Conservation (phyloP, 2,797 vertebrate species). For the Champsocephalus esox region DNA sequence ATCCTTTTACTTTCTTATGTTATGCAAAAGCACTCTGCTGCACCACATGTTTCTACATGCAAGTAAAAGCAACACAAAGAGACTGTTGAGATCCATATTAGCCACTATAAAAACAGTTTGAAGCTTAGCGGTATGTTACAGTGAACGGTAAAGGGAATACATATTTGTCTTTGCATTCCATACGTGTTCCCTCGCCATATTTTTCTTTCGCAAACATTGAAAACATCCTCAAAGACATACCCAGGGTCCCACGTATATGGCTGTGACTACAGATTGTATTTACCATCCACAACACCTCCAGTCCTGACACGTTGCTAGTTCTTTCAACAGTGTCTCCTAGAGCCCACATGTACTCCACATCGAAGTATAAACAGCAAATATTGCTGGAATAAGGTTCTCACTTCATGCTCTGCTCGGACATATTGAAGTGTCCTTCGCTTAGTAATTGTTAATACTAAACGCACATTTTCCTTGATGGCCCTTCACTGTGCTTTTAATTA, state of each 20-base stretch:
- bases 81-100: background rate
- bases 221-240: background rate
- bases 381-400: background rate
- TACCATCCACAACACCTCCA: slow-evolving; percentile 59
- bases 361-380: slow-evolving; percentile 14
- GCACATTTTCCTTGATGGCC: slow-evolving; percentile 57
- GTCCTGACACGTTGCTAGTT: slow-evolving; percentile 40
- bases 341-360: slow-evolving; percentile 55
- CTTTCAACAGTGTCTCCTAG: slow-evolving; percentile 24
- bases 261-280: slow-evolving; percentile 48
- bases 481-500: slow-evolving; percentile 74
- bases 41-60: background rate
- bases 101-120: background rate
- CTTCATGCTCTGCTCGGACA: background rate
- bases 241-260: slow-evolving; percentile 33
- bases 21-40: background rate
- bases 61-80: background rate
- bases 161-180: background rate
- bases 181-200: background rate
- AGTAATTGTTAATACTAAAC: slow-evolving; percentile 38
- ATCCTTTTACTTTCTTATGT: background rate
- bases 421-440: background rate
- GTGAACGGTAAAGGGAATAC: background rate
- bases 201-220: background rate
- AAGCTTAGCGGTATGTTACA: background rate